Base-by-base conservation (phyloP, 2,113 vertebrate species). In the Zosterops lateralis region DNA sequence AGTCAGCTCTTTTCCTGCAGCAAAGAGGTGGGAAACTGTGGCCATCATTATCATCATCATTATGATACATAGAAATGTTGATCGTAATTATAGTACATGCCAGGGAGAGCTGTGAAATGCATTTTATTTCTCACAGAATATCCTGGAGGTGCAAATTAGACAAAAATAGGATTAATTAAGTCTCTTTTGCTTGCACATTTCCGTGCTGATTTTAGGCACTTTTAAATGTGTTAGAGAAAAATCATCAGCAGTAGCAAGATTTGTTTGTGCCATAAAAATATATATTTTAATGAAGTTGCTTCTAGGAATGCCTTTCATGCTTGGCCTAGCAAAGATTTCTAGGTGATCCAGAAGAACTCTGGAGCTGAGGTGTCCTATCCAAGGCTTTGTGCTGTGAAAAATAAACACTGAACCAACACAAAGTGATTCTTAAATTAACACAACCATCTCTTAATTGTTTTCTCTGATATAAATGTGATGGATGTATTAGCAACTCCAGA, bases 1-100 rank as follows among this genome's bases (percentile, higher is more conserved):
- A 86, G 64, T 92, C 79, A 93, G 82, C 68, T 80, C 24, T 86
- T 88, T 83, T 91, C 31, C 70, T 82, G 40, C 29, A 89, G 40
- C 48, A 81, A 62, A 74, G 19, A 85, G 34, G 42, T 80, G 64
- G 82, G 67, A 90, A 94, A 25, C 9, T 47, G 56, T 54, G 24
- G 14, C 16, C 26, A 9, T 50, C 45, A 19, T 71, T 48, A 45
- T 73, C 57, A 60, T 45, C 38, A 9, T 81, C 22, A 29, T 85
- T n/a, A 73, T 45, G 32, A 65, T 42, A 50, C 26, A 65, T 14
- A 50, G n/a, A 79, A 85, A 76, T 73, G 62, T 48, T 87, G 80
- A n/a, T 73, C 0, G 0, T 34, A 85, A 44, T 73, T 88, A 62
- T 2, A 93, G 47, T 19, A 17, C 29, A 12, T 25, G 42, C 29